Conservation (phyloP, 2,113 vertebrate genomes). For the Cardinalis cardinalis region DNA sequence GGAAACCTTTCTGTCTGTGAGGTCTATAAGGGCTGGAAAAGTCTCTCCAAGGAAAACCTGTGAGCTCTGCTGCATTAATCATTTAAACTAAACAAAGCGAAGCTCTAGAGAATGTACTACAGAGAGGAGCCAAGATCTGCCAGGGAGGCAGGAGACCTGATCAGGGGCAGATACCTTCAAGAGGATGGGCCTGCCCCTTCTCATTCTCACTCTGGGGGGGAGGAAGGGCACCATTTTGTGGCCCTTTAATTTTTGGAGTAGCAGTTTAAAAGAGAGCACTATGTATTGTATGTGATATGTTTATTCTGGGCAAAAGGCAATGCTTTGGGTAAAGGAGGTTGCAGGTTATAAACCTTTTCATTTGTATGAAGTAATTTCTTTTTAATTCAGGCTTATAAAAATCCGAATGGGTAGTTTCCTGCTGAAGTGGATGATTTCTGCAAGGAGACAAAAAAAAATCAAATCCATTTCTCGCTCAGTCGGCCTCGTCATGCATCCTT, state of each 20-base stretch:
- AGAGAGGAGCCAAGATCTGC: neutral
- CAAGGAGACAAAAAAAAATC: constrained; percentile 58
- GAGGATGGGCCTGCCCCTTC: neutral
- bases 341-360: constrained; percentile 46
- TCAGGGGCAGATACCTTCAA: neutral
- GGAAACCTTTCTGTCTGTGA: constrained; percentile 29
- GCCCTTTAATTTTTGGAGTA: neutral
- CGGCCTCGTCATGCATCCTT: constrained; percentile 62
- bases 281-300: neutral
- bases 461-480: constrained; percentile 63
- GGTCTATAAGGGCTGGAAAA: neutral
- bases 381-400: constrained; percentile 56
- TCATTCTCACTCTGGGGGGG: neutral
- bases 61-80: constrained; percentile 43
- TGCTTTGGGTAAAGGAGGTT: constrained; percentile 6
- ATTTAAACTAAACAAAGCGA: constrained; percentile 33
- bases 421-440: constrained; percentile 59
- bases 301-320: constrained; percentile 21
- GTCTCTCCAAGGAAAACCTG: constrained; percentile 30
- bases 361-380: constrained; percentile 45
- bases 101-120: constrained; percentile 18
- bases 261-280: neutral
- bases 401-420: constrained; percentile 11
- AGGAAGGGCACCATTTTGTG: neutral
- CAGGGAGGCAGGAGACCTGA: neutral